Evolutionary conservation across 2,888 invertebrate species (phyloP).

Genomic region (Drosophila vallismaia): DNA sequence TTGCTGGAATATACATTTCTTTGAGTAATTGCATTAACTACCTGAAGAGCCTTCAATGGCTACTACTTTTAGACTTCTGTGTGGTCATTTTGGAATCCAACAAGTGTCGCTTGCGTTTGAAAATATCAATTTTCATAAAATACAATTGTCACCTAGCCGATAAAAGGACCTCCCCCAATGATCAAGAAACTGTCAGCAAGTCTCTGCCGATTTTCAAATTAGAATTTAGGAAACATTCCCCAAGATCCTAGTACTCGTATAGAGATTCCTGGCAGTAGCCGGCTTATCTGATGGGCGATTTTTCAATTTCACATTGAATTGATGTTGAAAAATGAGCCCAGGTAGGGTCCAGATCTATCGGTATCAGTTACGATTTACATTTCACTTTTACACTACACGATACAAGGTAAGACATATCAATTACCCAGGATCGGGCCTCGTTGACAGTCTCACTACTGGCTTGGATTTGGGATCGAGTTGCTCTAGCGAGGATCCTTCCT

Average conservation of each 20-base stretch:
- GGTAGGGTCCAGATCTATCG: conserved; percentile 25
- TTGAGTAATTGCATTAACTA: conserved; percentile 12
- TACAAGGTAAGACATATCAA: conserved; percentile 72
- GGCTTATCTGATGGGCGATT: conserved; percentile 71
- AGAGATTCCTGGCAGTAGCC: conserved; percentile 18
- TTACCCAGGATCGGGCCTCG: conserved; percentile 68
- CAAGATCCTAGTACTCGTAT: conserved; percentile 10
- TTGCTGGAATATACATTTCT: conserved; percentile 32
- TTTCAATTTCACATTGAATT: conserved; percentile 69
- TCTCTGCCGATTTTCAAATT: conserved; percentile 42
- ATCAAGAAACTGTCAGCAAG: conserved; percentile 61
- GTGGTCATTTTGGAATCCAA: conserved; percentile 58
- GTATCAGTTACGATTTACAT: conserved; percentile 75
- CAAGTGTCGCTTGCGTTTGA: conserved; percentile 42
- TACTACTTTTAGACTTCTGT: conserved; percentile 36
- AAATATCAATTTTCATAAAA: conserved; percentile 72
- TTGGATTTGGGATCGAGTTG: conserved; percentile 19
- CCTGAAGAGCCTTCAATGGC: conserved; percentile 1
- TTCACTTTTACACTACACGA: conserved; percentile 56
- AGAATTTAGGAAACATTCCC: conserved; percentile 30
- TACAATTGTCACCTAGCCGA: conserved; percentile 69
- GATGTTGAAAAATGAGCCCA: conserved; percentile 71
- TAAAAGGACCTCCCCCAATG: conserved; percentile 38
- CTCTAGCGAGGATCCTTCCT: conserved; percentile 50
- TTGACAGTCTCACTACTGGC: conserved; percentile 62